A percentile compares a stretch with the other conserved stretches of the same genome.
Conservation (phyloP, 2,797 vertebrate species). For the Anabas testudineus region DNA sequence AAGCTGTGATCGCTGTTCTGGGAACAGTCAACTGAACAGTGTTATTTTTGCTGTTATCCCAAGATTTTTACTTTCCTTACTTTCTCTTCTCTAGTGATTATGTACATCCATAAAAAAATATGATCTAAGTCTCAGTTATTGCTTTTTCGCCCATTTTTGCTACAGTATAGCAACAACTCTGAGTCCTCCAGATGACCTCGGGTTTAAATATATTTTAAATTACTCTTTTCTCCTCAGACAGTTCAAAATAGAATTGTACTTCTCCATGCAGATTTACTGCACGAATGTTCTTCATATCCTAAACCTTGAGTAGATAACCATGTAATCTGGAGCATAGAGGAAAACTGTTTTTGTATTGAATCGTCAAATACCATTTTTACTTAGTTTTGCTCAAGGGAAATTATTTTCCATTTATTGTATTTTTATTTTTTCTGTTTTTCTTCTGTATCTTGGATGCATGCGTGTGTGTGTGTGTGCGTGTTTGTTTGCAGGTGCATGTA, state of each 20-base stretch:
- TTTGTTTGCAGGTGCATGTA: background rate
- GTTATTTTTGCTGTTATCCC: background rate
- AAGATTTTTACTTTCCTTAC: background rate
- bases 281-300: slow-evolving; percentile 3
- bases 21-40: background rate
- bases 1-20: background rate
- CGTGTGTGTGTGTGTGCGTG: slow-evolving; percentile 1
- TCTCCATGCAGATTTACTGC: slow-evolving; percentile 10
- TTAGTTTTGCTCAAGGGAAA: slow-evolving; percentile 24
- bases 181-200: background rate
- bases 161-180: background rate
- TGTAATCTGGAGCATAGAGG: slow-evolving; percentile 38
- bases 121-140: background rate
- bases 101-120: background rate
- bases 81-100: background rate
- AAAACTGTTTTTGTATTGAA: slow-evolving; percentile 52
- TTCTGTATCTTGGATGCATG: background rate
- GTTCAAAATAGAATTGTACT: background rate
- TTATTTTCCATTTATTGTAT: slow-evolving; percentile 14
- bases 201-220: slow-evolving; percentile 11
- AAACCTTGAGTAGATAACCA: slow-evolving; percentile 33
- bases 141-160: too few relatives aligned
- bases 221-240: background rate
- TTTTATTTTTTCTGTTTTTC: slow-evolving; percentile 29
- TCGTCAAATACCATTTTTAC: slow-evolving; percentile 45